Conservation (phyloP, 2,113 vertebrate species). For the Thalassoma bifasciatum region DNA sequence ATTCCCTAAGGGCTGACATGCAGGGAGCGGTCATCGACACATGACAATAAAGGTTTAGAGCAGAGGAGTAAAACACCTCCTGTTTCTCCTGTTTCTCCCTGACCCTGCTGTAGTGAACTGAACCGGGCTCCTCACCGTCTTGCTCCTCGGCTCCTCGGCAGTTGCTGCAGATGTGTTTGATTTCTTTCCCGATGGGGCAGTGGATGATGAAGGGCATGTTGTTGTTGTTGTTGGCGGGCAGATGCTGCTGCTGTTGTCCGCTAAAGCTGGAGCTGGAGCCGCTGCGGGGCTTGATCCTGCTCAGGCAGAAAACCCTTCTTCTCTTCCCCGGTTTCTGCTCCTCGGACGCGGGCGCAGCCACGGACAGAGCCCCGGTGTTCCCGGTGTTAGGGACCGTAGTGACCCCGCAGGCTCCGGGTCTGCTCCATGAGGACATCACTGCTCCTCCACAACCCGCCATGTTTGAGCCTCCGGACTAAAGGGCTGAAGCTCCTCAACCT, state of each 20-base stretch:
- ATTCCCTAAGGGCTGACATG: slow-evolving; percentile 7
- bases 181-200: slow-evolving; percentile 93
- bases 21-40: slow-evolving; percentile 46
- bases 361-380: slow-evolving; percentile 68
- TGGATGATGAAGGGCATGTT: slow-evolving; percentile 92
- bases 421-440: slow-evolving; percentile 70
- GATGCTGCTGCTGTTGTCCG: slow-evolving; percentile 58
- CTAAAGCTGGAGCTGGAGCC: slow-evolving; percentile 71
- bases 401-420: slow-evolving; percentile 46
- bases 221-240: slow-evolving; percentile 81
- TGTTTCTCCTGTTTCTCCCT: not conserved
- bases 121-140: slow-evolving; percentile 88
- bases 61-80: not conserved
- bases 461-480: slow-evolving; percentile 47
- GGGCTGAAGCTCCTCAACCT: slow-evolving; percentile 31
- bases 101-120: not conserved
- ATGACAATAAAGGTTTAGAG: not conserved
- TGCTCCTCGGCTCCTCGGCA: slow-evolving; percentile 90
- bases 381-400: too few relatives aligned
- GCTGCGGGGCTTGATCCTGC: slow-evolving; percentile 86
- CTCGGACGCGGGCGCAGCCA: slow-evolving; percentile 53
- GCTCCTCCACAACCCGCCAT: slow-evolving; percentile 85
- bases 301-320: slow-evolving; percentile 85
- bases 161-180: slow-evolving; percentile 98
- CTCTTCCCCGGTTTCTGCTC: slow-evolving; percentile 84